Conservation (phyloP, 2,797 vertebrate species). For the Octomys mimax region DNA sequence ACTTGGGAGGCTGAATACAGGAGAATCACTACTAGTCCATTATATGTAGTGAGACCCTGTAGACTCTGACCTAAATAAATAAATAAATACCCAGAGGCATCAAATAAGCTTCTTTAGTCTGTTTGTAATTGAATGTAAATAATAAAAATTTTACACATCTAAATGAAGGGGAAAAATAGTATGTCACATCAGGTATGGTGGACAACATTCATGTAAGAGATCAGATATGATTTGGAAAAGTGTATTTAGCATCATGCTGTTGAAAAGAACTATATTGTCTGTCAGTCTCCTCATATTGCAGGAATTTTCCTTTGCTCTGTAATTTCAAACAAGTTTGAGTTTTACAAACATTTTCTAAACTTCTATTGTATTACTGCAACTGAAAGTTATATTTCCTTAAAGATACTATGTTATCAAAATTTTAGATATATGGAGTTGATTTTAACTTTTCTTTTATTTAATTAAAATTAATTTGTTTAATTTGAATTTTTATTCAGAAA, state of each 20-base stretch:
- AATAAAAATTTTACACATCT: constrained; percentile 82
- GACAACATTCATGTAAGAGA: constrained; percentile 12
- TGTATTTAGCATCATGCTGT: accelerated
- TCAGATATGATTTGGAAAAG: neutral
- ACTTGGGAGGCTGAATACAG: no score
- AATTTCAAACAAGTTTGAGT: constrained; percentile 76
- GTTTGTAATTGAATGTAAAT: constrained; percentile 51
- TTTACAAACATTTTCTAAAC: constrained; percentile 83
- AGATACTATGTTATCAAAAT: neutral
- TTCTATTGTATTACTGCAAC: constrained; percentile 88
- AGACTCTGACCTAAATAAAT: no score
- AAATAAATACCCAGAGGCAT: constrained; percentile 31
- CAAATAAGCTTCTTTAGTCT: neutral
- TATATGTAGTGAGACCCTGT: no score
- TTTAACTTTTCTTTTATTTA: neutral
- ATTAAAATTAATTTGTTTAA: neutral
- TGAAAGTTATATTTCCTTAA: neutral
- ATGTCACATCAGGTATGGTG: constrained; percentile 62
- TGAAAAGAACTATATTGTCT: no score
- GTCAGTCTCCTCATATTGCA: no score
- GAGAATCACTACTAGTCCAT: no score
- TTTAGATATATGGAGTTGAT: constrained; percentile 12
- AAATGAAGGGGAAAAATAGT: constrained; percentile 46
- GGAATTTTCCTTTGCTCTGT: constrained; percentile 16
- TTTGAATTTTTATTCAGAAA: neutral